Conservation (phyloP, 2,113 vertebrate genomes). For the Ploceus nigricollis region DNA sequence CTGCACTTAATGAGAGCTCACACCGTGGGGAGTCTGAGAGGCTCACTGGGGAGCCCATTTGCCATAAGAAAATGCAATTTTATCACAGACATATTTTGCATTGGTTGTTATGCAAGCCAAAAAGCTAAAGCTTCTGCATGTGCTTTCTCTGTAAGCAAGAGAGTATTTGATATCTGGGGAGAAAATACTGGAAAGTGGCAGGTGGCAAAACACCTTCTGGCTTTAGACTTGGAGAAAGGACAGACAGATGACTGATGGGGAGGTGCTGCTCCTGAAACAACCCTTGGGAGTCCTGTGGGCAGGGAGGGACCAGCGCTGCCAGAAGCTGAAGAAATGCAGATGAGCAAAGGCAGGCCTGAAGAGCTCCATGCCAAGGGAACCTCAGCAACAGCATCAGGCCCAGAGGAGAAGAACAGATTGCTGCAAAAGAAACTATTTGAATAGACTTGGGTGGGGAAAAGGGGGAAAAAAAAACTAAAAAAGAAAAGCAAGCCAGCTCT, state of each 20-base stretch:
- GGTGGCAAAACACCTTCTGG: not conserved
- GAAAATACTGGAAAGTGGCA: not conserved
- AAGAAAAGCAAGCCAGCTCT: not conserved
- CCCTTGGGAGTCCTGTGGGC: not conserved
- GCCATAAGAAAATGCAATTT: not conserved
- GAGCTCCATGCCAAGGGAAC: fast-evolving
- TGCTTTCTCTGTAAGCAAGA: not conserved
- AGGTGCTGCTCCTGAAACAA: not conserved
- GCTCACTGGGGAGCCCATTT: not conserved
- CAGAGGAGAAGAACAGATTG: not conserved
- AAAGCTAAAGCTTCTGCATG: not conserved
- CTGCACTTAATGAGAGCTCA: not conserved
- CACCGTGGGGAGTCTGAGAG: not conserved
- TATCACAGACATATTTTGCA: not conserved
- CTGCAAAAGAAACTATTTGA: not conserved
- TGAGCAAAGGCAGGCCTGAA: not conserved
- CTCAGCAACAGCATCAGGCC: not conserved
- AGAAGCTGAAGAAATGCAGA: not conserved
- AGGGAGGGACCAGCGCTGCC: not conserved
- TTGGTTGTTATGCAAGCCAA: not conserved
- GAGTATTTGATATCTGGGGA: not conserved
- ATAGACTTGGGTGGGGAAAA: not conserved
- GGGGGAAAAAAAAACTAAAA: not conserved
- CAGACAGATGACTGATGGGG: not conserved
- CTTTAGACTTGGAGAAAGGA: not conserved